These are phyloP conservation scores for Chloroceryle aenea DNA, from an alignment of 2,113 vertebrate genomes.

Conservation along the genomic window DNA sequence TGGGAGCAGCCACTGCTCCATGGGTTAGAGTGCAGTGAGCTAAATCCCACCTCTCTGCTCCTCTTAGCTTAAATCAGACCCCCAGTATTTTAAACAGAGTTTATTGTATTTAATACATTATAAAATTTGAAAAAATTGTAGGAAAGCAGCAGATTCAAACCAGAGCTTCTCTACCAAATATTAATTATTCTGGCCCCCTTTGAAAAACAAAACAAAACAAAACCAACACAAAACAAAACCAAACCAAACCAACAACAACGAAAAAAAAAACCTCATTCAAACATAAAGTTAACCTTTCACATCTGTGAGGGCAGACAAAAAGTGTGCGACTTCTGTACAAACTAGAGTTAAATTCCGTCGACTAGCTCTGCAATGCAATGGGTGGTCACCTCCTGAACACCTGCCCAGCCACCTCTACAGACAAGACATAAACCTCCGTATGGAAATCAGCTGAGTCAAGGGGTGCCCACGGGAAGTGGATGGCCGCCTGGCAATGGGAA, in stretches of 20 bases:
- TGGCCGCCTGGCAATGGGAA: conserved; percentile 64
- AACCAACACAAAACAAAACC: conserved; percentile 31
- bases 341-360: conserved; percentile 62
- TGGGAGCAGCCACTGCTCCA: rapidly evolving
- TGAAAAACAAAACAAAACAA: conserved; percentile 22
- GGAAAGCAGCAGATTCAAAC: conserved; percentile 83
- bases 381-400: conserved; percentile 48
- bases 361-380: conserved; percentile 24
- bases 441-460: conserved; percentile 57
- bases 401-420: conserved; percentile 57
- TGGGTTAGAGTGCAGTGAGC: rapidly evolving
- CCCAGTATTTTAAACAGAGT: conserved; percentile 79
- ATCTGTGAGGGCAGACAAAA: conserved; percentile 74
- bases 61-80: conserved; percentile 66
- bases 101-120: conserved; percentile 85
- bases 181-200: conserved; percentile 80
- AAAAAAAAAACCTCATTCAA: background rate
- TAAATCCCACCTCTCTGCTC: background rate
- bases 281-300: conserved; percentile 71
- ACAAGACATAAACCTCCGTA: conserved; percentile 60
- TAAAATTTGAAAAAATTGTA: conserved; percentile 83
- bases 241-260: background rate
- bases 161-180: conserved; percentile 79
- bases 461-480: conserved; percentile 49
- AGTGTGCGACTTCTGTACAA: conserved; percentile 73